Evolutionary conservation across 2,113 vertebrate genomes (phyloP).

Genomic region (Microcebus murinus): DNA sequence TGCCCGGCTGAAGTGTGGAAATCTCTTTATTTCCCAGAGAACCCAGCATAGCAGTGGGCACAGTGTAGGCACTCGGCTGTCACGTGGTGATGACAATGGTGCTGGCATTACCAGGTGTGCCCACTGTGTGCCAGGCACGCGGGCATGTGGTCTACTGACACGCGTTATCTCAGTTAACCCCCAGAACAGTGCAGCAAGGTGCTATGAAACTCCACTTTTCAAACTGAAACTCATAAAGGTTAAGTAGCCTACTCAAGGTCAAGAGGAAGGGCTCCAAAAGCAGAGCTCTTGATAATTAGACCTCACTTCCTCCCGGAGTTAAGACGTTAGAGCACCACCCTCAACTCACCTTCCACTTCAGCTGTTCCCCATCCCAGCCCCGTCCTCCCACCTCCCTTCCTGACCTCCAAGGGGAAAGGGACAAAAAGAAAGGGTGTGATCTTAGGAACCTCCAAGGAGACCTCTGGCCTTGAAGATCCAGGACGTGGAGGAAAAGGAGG

Average conservation of each 20-base stretch:
- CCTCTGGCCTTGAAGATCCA: neutral
- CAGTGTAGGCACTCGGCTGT: rapidly evolving
- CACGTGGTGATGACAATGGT: rapidly evolving
- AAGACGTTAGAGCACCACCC: neutral
- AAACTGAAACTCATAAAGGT: neutral
- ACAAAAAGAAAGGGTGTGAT: neutral
- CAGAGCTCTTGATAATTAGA: neutral
- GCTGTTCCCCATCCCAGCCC: neutral
- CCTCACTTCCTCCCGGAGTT: neutral
- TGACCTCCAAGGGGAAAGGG: neutral
- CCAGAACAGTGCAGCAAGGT: neutral
- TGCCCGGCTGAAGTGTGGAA: neutral
- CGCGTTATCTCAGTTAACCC: neutral
- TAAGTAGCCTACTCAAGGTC: neutral
- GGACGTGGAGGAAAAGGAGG: neutral
- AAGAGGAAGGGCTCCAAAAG: neutral
- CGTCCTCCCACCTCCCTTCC: neutral
- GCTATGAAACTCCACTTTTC: neutral
- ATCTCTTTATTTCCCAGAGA: neutral
- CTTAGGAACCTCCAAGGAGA: neutral
- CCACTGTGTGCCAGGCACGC: neutral
- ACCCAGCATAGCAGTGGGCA: rapidly evolving
- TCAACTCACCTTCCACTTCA: neutral
- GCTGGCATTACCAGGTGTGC: rapidly evolving
- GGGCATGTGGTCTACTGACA: neutral